Percentiles rank a stretch among this genome's conserved stretches.
Conservation (phyloP, 2,113 vertebrate genomes). For the Silurus glanis region DNA sequence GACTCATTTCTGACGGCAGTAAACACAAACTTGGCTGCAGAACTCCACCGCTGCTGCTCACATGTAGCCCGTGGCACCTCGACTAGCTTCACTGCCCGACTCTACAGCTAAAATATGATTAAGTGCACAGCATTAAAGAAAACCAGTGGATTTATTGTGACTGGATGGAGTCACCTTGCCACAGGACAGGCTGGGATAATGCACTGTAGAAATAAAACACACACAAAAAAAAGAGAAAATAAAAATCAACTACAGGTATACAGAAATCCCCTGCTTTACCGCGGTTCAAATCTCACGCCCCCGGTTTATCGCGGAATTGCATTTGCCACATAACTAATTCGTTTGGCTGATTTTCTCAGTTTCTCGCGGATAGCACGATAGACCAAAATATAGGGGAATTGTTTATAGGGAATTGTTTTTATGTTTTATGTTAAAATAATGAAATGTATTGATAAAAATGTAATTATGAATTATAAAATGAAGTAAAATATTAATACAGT, state of each 20-base stretch:
- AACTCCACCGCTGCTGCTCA: conserved; percentile 28
- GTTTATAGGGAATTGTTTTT: too few species aligned
- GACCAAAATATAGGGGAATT: too few species aligned
- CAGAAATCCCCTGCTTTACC: too few species aligned
- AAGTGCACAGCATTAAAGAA: background rate
- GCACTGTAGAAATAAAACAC: background rate
- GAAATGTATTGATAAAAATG: too few species aligned
- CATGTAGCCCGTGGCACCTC: conserved; percentile 44
- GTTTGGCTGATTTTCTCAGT: too few species aligned
- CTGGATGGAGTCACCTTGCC: background rate
- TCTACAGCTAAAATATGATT: background rate
- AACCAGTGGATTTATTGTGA: background rate
- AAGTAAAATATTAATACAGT: too few species aligned
- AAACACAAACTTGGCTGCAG: background rate
- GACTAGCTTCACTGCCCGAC: background rate
- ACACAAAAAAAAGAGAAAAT: background rate
- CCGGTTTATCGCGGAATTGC: too few species aligned
- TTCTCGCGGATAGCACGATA: too few species aligned
- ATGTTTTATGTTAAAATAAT: too few species aligned
- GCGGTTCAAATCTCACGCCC: too few species aligned
- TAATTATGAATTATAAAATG: too few species aligned
- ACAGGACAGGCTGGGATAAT: background rate
- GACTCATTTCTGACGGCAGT: conserved; percentile 37
- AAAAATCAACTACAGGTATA: background rate
- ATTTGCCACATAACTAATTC: too few species aligned